Base-by-base conservation (phyloP, 2,888 invertebrate species). In the Chloroclysta siterata region DNA sequence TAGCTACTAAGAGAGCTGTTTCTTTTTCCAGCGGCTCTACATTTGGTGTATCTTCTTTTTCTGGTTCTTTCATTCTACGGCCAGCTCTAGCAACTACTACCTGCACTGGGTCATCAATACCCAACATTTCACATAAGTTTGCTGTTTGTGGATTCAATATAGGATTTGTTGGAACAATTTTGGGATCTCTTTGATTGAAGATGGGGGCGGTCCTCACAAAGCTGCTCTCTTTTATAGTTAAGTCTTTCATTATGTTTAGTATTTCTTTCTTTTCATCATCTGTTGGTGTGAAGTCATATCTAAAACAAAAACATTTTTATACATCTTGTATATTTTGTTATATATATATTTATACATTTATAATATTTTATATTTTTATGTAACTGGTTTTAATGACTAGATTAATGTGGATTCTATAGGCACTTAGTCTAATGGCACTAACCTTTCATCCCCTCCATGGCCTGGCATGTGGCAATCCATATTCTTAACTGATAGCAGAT, bases 391-490 rank as follows among this genome's bases (percentile, higher is more conserved):
- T 33, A 33, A 5, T 33, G 2, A 39, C 3, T 2, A 29, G 2
- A 54, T 33, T 17, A 29, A 53, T 55, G 13, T 46, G 46, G 46
- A 29, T 61, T 55, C 36, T 52, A 46, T 11, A 41, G n/a, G 14
- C n/a, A 36, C 28, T 5, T 11, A 11, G 6, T 48, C 50, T 36
- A 42, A 46, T 42, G 28, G 13, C 17, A 68, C 72, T 77, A 83
- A 96, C 94, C 96, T 95, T 76, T 95, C 96, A 72, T 90, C 89
- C 28, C 94, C 93, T 42, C 95, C 95, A 42, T 96, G 95, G 8
- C 97, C 97, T 0, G 99, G 99, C 95, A 99, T 95, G 80, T 96
- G 98, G 74, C 95, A 94, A 51, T 93, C 93, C 10, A 93, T 83
- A 77, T 92, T 94, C 78, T 95, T 96, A 0, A 97, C 94, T 79